Conservation (phyloP, 2,797 vertebrate genomes). For the Clarias platycephalus region DNA sequence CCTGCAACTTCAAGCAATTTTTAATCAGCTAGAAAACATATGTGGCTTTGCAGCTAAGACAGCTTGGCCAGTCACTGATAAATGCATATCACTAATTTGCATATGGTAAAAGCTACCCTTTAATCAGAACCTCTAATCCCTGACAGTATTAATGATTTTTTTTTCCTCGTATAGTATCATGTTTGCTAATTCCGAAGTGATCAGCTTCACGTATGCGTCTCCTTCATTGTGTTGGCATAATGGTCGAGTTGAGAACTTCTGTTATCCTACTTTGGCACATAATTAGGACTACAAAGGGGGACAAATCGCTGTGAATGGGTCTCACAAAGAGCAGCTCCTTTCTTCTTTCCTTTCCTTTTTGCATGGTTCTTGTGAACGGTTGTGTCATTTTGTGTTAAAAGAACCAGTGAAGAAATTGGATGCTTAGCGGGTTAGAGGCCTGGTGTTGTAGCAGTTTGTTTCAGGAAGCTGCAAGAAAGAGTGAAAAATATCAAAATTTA, state of each 20-base stretch:
- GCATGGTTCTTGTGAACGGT: slow-evolving; percentile 78
- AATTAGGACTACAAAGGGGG: slow-evolving; percentile 99
- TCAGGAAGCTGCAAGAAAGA: slow-evolving; percentile 41
- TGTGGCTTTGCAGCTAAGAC: slow-evolving; percentile 98
- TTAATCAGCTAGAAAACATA: slow-evolving; percentile 99
- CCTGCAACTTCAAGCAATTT: slow-evolving; percentile 98
- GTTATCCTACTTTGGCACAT: slow-evolving; percentile 99
- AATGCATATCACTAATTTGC: slow-evolving; percentile 99
- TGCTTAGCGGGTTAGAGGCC: slow-evolving; percentile 67
- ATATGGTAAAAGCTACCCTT: slow-evolving; percentile 99
- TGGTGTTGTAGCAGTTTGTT: slow-evolving; percentile 69
- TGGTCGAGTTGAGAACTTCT: slow-evolving; percentile 99
- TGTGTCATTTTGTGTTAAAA: slow-evolving; percentile 71
- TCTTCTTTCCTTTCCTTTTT: slow-evolving; percentile 75
- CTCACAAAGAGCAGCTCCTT: slow-evolving; percentile 95
- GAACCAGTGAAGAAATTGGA: slow-evolving; percentile 56
- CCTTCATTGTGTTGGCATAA: slow-evolving; percentile 99
- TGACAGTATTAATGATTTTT: slow-evolving; percentile 99
- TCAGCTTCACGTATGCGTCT: slow-evolving; percentile 99
- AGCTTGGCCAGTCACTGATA: slow-evolving; percentile 99
- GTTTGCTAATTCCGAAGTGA: slow-evolving; percentile 99
- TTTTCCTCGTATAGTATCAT: slow-evolving; percentile 95
- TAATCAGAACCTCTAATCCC: slow-evolving; percentile 99
- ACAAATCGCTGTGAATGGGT: slow-evolving; percentile 98
- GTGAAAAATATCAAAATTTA: slow-evolving; percentile 76